These are phyloP conservation scores for Rissa tridactyla DNA, from an alignment of 2,113 vertebrate species.

Conservation along the genomic window DNA sequence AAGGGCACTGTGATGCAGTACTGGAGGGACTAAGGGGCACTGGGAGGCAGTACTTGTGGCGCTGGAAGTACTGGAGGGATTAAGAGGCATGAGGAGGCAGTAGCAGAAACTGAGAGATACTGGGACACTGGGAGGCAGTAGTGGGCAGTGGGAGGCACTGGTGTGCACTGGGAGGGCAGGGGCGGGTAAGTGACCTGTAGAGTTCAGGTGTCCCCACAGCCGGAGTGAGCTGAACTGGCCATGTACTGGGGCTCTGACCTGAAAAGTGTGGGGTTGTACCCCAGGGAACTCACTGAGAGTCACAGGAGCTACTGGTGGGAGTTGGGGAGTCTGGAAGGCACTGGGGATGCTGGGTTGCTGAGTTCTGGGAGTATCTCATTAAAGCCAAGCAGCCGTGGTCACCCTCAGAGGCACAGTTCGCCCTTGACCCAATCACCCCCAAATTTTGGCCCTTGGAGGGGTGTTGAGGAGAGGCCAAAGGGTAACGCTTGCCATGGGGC, in stretches of 20 bases:
- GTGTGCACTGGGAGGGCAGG: background rate
- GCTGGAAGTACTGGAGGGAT: background rate
- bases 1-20: background rate
- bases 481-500: accelerated
- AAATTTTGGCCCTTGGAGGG: accelerated
- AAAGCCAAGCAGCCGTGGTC: accelerated
- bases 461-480: background rate
- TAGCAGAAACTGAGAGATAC: background rate
- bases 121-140: background rate
- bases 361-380: background rate
- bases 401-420: accelerated
- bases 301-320: background rate
- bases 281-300: background rate
- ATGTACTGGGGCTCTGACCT: accelerated
- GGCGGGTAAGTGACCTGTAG: background rate
- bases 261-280: no score
- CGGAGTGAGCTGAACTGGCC: no score
- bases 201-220: accelerated
- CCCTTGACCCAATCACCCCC: no score
- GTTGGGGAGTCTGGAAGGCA: background rate
- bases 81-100: background rate
- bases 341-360: background rate
- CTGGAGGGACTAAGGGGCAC: background rate
- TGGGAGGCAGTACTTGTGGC: background rate
- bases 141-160: background rate